Conservation (phyloP, 2,888 invertebrate genomes). For the Parnassius mnemosyne region DNA sequence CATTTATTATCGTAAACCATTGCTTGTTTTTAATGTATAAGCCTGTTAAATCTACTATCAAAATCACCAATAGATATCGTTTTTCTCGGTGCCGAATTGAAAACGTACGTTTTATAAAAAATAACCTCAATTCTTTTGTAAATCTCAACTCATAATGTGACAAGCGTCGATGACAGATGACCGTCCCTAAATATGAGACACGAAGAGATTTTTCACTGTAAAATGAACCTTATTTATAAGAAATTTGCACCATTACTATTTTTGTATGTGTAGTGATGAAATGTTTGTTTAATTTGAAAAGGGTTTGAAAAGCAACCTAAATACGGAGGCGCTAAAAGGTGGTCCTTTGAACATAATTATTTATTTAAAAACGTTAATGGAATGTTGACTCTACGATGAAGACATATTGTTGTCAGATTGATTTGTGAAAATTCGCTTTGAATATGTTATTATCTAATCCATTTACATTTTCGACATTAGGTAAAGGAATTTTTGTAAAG, state of each 20-base stretch:
- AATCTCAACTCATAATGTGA: slow-evolving; percentile 58
- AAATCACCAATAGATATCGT: slow-evolving; percentile 25
- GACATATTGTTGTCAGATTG: slow-evolving; percentile 28
- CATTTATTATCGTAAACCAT: neutral
- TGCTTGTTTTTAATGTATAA: neutral
- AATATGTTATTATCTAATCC: neutral
- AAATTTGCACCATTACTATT: slow-evolving; percentile 14
- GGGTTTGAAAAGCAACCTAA: slow-evolving; percentile 49
- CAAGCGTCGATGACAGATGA: slow-evolving; percentile 73
- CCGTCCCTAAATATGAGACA: slow-evolving; percentile 30
- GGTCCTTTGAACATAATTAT: slow-evolving; percentile 48
- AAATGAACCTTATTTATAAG: slow-evolving; percentile 34
- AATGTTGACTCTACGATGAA: slow-evolving; percentile 55
- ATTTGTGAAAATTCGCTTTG: neutral
- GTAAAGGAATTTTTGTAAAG: neutral
- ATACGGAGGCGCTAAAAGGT: slow-evolving; percentile 74
- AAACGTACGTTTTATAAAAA: slow-evolving; percentile 43
- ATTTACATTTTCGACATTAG: neutral
- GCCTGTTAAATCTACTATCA: neutral
- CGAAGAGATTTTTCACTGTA: slow-evolving; percentile 27
- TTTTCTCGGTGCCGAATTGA: slow-evolving; percentile 22
- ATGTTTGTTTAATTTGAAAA: slow-evolving; percentile 40
- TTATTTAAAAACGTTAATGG: slow-evolving; percentile 37
- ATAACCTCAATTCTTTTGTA: slow-evolving; percentile 45
- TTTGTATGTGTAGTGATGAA: slow-evolving; percentile 9